Evolutionary conservation across 2,888 invertebrate genomes (phyloP).

Genomic region (Cataglyphis livida): DNA sequence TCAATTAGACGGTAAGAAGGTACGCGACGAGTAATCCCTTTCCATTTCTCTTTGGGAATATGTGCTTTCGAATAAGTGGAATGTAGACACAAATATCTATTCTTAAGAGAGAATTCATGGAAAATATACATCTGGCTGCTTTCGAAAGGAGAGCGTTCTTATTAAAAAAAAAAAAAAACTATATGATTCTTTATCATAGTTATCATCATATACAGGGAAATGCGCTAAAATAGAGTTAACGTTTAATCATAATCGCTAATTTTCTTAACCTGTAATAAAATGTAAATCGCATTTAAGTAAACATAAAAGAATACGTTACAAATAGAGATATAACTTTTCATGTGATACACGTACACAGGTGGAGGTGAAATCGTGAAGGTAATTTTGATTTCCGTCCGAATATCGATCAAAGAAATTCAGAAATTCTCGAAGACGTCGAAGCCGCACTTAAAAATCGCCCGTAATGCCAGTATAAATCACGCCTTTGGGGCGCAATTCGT

Average conservation of each 20-base stretch:
- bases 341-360: slow-evolving; percentile 23
- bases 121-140: slow-evolving; percentile 75
- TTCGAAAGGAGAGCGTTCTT: background rate
- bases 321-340: background rate
- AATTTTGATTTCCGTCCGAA: slow-evolving; percentile 23
- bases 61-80: slow-evolving; percentile 66
- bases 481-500: slow-evolving; percentile 67
- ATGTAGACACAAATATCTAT: slow-evolving; percentile 79
- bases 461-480: slow-evolving; percentile 73
- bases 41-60: background rate
- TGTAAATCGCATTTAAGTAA: background rate
- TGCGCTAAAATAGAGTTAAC: slow-evolving; percentile 14
- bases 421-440: slow-evolving; percentile 58
- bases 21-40: slow-evolving; percentile 46
- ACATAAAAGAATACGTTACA: background rate
- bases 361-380: background rate
- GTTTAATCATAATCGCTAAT: background rate
- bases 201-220: background rate
- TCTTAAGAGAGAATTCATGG: slow-evolving; percentile 68
- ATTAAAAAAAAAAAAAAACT: no score
- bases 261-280: background rate
- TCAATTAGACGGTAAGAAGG: slow-evolving; percentile 57
- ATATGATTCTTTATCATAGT: background rate
- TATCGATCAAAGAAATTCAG: slow-evolving; percentile 49
- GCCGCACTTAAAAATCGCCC: slow-evolving; percentile 62